Evolutionary conservation across 53 echinoderm and acorn worm genomes (phyloP).

Genomic region (Echinometra lucunter): DNA sequence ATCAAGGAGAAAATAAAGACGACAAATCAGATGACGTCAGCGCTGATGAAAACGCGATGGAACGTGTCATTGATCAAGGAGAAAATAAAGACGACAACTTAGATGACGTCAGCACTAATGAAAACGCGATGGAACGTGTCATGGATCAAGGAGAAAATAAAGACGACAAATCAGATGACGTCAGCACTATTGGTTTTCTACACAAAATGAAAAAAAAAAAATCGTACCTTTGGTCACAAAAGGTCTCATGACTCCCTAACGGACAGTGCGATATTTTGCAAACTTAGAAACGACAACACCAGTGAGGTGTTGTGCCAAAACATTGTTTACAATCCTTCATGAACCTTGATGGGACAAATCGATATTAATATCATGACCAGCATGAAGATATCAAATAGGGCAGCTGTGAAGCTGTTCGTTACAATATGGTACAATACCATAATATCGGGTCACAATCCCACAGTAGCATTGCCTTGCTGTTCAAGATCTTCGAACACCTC

Average conservation of each 20-base stretch:
- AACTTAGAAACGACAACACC: slow-evolving; percentile 17
- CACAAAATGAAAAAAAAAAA: slow-evolving; percentile 5
- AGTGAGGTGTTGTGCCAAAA: slow-evolving; percentile 17
- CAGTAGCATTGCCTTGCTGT: too few species aligned
- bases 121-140: too few species aligned
- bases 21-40: too few species aligned
- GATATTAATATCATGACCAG: slow-evolving; percentile 16
- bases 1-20: too few species aligned
- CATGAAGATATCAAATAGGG: slow-evolving; percentile 17
- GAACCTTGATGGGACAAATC: slow-evolving; percentile 17
- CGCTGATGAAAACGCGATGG: background rate
- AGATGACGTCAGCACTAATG: too few species aligned
- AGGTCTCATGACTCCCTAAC: slow-evolving; percentile 17
- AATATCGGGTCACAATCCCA: too few species aligned
- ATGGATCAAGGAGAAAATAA: too few species aligned
- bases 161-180: too few species aligned
- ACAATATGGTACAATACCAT: too few species aligned
- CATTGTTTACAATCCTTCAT: slow-evolving; percentile 16
- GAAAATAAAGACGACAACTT: too few species aligned
- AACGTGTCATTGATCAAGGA: too few species aligned
- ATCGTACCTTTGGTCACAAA: slow-evolving; percentile 17
- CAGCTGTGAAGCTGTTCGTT: background rate
- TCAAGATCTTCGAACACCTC: too few species aligned
- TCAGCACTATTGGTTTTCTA: background rate
- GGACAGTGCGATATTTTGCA: slow-evolving; percentile 11